Base-by-base conservation (phyloP, 2,888 invertebrate genomes). In the Pyrgus malvae region DNA sequence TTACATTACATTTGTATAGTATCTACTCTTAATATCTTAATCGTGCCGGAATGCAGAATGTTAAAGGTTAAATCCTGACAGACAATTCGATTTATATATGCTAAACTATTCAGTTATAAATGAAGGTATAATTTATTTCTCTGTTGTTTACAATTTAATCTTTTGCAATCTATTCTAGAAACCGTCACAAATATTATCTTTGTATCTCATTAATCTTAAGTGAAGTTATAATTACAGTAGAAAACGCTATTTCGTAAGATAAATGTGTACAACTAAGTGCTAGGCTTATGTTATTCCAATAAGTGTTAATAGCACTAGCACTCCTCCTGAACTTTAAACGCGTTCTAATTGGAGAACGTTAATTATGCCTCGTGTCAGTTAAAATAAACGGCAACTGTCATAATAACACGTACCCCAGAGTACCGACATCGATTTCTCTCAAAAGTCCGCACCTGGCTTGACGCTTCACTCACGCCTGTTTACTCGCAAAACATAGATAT, bases 401-500 rank as follows among this genome's bases (percentile, higher is more conserved):
- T 80, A 86, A 84, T 84, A 87, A 76, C 74, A 79, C 79, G 80
- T 80, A 80, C 83, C 82, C 85, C 74, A 70, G 60, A 64, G 61
- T 63, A 55, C 59, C 54, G 57, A 58, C 63, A 67, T 67, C 70
- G 74, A 74, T 76, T 75, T 79, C 70, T 67, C 75, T 74, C 82
- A 83, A 69, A 62, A 80, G 72, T 76, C 80, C 68, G 78, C 89
- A 88, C 88, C 89, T 89, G 89, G 89, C 72, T 78, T 81, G 75
- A 81, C 80, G 80, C 79, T 76, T 87, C 83, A 84, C 83, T 80
- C 80, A 68, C 68, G 74, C 80, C 79, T 86, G 83, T 87, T 89
- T 88, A 85, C 85, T 81, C 76, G 83, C 85, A 80, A 86, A 88
- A 84, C 82, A 82, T 78, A 80, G 80, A 83, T 85, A 85, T 88